These are phyloP conservation scores for Mamestra brassicae DNA, from an alignment of 2,888 invertebrate species.

Conservation along the genomic window DNA sequence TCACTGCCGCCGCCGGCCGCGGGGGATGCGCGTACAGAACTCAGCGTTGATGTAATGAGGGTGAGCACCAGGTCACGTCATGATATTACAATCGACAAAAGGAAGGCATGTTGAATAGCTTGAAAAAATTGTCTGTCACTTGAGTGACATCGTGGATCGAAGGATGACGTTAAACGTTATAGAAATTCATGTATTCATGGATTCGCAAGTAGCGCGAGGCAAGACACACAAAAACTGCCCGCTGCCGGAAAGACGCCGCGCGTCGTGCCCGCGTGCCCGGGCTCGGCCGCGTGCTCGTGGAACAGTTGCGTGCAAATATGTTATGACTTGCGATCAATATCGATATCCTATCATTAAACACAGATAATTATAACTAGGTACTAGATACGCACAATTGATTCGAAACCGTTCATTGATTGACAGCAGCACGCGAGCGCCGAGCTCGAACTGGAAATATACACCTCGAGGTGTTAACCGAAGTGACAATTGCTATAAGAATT, in stretches of 20 bases:
- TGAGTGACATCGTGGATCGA: conserved; percentile 57
- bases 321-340: conserved; percentile 10
- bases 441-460: neutral
- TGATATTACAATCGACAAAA: conserved; percentile 23
- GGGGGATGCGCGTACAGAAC: neutral
- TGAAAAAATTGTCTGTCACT: conserved; percentile 10
- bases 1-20: conserved; percentile 28
- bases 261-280: conserved; percentile 20
- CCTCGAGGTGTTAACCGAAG: neutral
- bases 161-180: conserved; percentile 64
- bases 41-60: conserved; percentile 4
- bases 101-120: conserved; percentile 10
- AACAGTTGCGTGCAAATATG: conserved; percentile 38
- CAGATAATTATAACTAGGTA: conserved; percentile 5
- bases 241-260: conserved; percentile 45
- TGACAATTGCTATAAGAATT: neutral
- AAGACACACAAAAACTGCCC: conserved; percentile 64
- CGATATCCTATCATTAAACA: conserved; percentile 32
- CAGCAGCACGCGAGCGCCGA: conserved; percentile 14
- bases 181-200: conserved; percentile 67
- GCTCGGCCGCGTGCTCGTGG: neutral
- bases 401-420: conserved; percentile 21
- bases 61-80: neutral
- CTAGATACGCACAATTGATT: conserved; percentile 38
- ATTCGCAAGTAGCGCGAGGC: conserved; percentile 57